Evolutionary conservation across 2,113 vertebrate genomes (phyloP).

Genomic region (Philantomba maxwellii): DNA sequence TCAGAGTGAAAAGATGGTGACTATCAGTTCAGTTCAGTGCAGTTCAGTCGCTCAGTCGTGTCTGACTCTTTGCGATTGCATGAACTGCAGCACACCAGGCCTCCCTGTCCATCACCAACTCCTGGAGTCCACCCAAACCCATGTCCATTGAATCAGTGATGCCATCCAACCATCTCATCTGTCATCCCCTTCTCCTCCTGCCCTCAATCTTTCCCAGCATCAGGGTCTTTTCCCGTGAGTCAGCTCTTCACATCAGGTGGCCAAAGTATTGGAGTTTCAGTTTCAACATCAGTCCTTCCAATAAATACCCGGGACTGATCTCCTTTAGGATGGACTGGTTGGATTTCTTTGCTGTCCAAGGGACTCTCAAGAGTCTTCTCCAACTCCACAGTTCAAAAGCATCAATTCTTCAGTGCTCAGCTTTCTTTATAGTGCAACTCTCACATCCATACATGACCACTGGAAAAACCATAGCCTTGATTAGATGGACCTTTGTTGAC

Average conservation of each 20-base stretch:
- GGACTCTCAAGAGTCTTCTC: neutral
- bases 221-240: neutral
- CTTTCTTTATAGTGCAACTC: neutral
- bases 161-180: neutral
- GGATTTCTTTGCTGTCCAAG: neutral
- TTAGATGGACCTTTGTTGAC: neutral
- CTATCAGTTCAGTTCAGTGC: neutral
- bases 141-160: neutral
- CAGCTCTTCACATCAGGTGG: neutral
- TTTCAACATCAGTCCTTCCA: neutral
- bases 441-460: neutral
- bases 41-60: neutral
- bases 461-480: neutral
- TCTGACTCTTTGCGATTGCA: neutral
- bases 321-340: neutral
- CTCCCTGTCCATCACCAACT: neutral
- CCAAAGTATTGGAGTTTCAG: neutral
- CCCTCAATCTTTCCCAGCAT: neutral
- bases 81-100: neutral
- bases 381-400: neutral
- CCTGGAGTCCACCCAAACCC: neutral
- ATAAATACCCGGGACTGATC: neutral
- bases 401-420: accelerated
- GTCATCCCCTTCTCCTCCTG: neutral
- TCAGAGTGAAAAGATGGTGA: neutral